Conservation (phyloP, 1,140 invertebrate genomes). For the Drosophila sulfurigaster region DNA sequence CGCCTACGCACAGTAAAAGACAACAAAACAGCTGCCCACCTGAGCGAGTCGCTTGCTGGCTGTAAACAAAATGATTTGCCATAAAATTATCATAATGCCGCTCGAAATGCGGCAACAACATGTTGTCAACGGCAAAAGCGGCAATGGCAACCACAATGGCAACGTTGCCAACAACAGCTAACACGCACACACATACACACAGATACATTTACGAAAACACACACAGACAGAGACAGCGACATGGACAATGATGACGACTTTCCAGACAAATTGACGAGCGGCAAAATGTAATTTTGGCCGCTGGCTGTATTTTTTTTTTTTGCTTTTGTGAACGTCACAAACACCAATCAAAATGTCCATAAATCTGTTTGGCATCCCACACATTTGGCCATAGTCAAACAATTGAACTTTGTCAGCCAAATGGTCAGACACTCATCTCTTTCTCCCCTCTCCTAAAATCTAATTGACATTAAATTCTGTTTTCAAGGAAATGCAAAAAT, state of each 20-base stretch:
- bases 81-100: constrained; percentile 83
- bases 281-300: constrained; percentile 54
- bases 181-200: constrained; percentile 21
- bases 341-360: constrained; percentile 76
- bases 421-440: background rate
- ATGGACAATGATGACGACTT: constrained; percentile 30
- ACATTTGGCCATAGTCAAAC: constrained; percentile 42
- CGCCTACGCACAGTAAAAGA: constrained; percentile 10
- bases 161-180: constrained; percentile 20
- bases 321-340: constrained; percentile 29
- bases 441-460: background rate
- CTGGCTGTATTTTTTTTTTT: constrained; percentile 23
- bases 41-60: constrained; percentile 49
- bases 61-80: constrained; percentile 83
- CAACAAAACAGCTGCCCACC: constrained; percentile 3
- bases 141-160: constrained; percentile 20
- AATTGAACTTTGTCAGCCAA: constrained; percentile 57
- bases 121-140: constrained; percentile 72
- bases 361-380: constrained; percentile 65
- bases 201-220: too few relatives aligned
- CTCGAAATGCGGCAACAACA: constrained; percentile 79
- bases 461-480: constrained; percentile 20
- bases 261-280: constrained; percentile 52
- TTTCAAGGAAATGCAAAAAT: constrained; percentile 7
- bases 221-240: constrained; percentile 10